phyloP scores from a whole-genome alignment of 2,888 invertebrate genomes.

The Agonopterix arenella region DNA sequence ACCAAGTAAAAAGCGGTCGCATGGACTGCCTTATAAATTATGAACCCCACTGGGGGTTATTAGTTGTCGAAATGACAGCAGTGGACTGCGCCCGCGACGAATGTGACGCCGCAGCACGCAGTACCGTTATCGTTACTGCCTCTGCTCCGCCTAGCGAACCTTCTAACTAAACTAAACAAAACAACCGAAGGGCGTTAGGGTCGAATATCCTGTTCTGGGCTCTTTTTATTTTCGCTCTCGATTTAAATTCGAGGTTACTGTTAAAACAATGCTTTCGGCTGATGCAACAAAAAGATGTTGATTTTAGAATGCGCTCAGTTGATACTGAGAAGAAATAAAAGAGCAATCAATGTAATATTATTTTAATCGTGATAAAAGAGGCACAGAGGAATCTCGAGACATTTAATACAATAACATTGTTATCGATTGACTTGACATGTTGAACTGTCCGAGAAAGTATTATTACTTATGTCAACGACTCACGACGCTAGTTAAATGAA shows the following conservation, averaged over 20 bases:
- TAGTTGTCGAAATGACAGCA: slow-evolving; percentile 62
- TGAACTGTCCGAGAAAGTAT: slow-evolving; percentile 50
- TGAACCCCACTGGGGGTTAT: slow-evolving; percentile 52
- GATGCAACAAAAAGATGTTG: slow-evolving; percentile 27
- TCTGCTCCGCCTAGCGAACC: slow-evolving; percentile 30
- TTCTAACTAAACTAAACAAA: slow-evolving; percentile 23
- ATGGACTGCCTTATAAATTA: slow-evolving; percentile 63
- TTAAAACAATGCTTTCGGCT: slow-evolving; percentile 35
- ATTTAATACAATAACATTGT: slow-evolving; percentile 46
- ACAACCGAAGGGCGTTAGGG: slow-evolving; percentile 55
- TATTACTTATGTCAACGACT: slow-evolving; percentile 52
- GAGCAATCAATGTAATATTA: slow-evolving; percentile 23
- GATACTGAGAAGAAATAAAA: slow-evolving; percentile 19
- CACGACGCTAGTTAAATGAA: slow-evolving; percentile 29
- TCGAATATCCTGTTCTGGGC: slow-evolving; percentile 41
- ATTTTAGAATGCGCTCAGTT: slow-evolving; percentile 31
- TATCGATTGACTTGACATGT: slow-evolving; percentile 48
- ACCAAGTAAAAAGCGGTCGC: slow-evolving; percentile 67
- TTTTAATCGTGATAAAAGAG: slow-evolving; percentile 23
- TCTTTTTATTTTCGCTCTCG: slow-evolving; percentile 39
- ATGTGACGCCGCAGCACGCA: slow-evolving; percentile 36
- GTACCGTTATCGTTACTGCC: slow-evolving; percentile 67
- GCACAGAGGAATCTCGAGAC: slow-evolving; percentile 20
- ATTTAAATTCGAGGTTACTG: slow-evolving; percentile 46
- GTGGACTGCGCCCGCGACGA: slow-evolving; percentile 26